Conservation (phyloP, 2,797 vertebrate genomes). For the Halcyon badia region DNA sequence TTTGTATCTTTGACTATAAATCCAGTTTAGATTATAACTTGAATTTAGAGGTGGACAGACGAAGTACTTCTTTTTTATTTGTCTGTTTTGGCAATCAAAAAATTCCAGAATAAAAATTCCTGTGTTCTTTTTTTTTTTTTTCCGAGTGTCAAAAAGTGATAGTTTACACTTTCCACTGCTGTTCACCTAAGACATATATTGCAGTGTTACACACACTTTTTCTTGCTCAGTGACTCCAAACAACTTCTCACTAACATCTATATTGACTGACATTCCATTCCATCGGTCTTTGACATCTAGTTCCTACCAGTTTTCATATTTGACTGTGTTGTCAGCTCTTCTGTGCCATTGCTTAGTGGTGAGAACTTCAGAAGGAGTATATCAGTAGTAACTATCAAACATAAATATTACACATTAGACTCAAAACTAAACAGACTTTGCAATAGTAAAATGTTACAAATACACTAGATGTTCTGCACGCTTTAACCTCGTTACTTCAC, state of each 20-base stretch:
- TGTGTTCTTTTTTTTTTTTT: no score
- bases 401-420: background rate
- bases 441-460: background rate
- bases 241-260: background rate
- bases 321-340: background rate
- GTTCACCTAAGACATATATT: no score
- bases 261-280: background rate
- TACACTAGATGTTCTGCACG: background rate
- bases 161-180: no score
- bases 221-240: background rate
- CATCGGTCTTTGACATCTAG: background rate
- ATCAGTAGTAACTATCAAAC: background rate
- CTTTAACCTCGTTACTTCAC: background rate
- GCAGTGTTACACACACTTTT: background rate
- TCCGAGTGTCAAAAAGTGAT: no score
- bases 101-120: no score
- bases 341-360: background rate
- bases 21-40: background rate
- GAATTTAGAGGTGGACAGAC: background rate
- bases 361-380: background rate
- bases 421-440: background rate
- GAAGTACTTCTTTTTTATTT: background rate
- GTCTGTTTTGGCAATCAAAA: no score
- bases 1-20: background rate
- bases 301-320: background rate